phyloP scores from a whole-genome alignment of 2,113 vertebrate species.

The Ammodytes dubius region DNA sequence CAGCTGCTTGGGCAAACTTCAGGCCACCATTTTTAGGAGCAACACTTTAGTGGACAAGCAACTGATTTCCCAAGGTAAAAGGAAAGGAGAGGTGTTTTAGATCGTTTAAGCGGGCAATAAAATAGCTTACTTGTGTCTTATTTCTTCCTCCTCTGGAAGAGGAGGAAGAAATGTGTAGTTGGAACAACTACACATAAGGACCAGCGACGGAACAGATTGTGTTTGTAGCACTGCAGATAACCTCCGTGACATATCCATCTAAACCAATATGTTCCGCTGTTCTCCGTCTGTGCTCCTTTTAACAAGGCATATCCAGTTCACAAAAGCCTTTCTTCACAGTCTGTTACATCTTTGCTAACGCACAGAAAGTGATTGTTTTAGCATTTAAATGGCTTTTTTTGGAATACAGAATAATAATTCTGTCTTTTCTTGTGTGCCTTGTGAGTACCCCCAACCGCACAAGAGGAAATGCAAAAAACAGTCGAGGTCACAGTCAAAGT shows the following conservation, averaged over 20 bases:
- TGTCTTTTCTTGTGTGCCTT: not conserved
- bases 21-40: not conserved
- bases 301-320: conserved; percentile 12
- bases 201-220: conserved; percentile 44
- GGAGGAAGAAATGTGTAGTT: no score
- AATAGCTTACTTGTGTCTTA: not conserved
- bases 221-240: conserved; percentile 41
- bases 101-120: conserved; percentile 4
- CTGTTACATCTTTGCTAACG: not conserved
- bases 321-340: conserved; percentile 5
- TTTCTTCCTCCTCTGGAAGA: not conserved
- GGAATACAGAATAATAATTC: not conserved
- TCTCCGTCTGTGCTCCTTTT: conserved; percentile 14
- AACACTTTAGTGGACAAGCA: not conserved
- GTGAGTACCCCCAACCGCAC: not conserved
- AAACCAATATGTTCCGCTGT: conserved; percentile 52
- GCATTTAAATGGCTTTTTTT: not conserved
- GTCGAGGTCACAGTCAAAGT: not conserved
- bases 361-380: conserved; percentile 6
- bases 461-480: conserved; percentile 6
- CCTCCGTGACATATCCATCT: conserved; percentile 52
- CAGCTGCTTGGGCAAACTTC: not conserved
- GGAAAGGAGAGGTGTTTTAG: not conserved
- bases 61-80: not conserved
- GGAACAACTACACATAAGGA: conserved; percentile 23